Base-by-base conservation (phyloP, 1,140 invertebrate genomes). In the Drosophila serrata region DNA sequence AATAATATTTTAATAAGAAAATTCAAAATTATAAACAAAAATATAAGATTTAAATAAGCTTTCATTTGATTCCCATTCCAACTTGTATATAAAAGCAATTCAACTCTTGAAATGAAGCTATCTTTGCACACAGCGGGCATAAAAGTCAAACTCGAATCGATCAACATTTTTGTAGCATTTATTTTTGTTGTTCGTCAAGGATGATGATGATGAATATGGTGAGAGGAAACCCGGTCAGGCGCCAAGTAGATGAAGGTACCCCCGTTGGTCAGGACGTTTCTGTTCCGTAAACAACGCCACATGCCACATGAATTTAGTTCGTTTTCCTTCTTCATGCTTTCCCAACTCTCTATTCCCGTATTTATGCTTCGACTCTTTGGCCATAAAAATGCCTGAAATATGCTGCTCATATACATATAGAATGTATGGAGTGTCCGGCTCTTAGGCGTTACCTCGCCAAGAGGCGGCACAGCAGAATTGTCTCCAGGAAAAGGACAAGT, bases 361-460 rank as follows among this genome's bases (percentile, higher is more conserved):
- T 33, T 62, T 46, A 55, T 63, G 33, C 35, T 70, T 43, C 29
- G 58, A 45, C 39, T 68, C 51, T 37, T 42, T 45, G 53, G 75
- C 63, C 68, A 85, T 85, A 85, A 85, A 85, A 51, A 75, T 82
- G 82, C 49, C 55, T 82, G 69, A 86, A 86, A 86, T 87, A 87
- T 86, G 82, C 65, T 76, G 35, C 35, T 56, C 84, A 84, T 87
- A 88, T 82, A 87, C 81, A 88, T 67, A 59, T 24, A 53, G n/a
- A 53, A 70, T 72, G 13, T 72, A 72, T 72, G 42, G 42, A 72
- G 65, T 57, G 68, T 48, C 31, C 27, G 15, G 35, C 79, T 72
- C 75, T 73, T 67, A 49, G 82, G 79, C 79, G 65, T 64, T 72
- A 73, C 62, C 70, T 64, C 61, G 68, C 42, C 59, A 72, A 42